Evolutionary conservation across 2,888 invertebrate species (phyloP), one percentile per base, ranked within the genome.

Genomic region (Lasioglossum pauxillum): DNA sequence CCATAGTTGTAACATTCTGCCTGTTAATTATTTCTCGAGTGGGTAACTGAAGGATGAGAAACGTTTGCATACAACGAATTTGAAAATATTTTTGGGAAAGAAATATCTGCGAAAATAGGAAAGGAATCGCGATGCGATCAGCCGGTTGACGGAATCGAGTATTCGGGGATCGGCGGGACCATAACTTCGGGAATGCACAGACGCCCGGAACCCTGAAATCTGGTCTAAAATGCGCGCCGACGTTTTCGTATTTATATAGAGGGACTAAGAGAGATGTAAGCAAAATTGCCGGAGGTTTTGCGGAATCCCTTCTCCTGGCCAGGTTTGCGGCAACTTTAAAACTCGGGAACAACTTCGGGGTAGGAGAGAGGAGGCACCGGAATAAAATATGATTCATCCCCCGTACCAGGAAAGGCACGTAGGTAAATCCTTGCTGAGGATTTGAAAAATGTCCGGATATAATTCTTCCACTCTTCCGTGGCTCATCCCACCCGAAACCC

Each of bases 381-480:
- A 83, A 85, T 88, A 85, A 85, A 85, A 87, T 89, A 91, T 91
- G 89, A 91, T 92, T 91, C 87, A 84, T 87, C 71, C 74, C 82
- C 44, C 60, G 69, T 57, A 67, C 41, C 44, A 74, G 84, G 64
- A 77, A 72, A 77, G 81, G 88, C 85, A 89, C 90, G 82, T 88
- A 92, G 88, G 92, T 91, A 92, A 92, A 93, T 93, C 92, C 91
- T 89, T 86, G 87, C 90, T 89, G 91, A 87, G 89, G 89, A 92
- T 90, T 91, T 93, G 93, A 93, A 89, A 93, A 91, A 93, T 92
- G 92, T 85, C 83, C 75, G 86, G 85, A 86, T 89, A 90, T 92
- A 90, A 91, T 84, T 93, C 91, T 89, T 88, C 81, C 83, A 38
- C 31, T 75, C 79, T 75, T 78, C 71, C 53, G 44, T 31, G 31